phyloP scores from a whole-genome alignment of 1,140 invertebrate species.

The Lasaia peninsularis region DNA sequence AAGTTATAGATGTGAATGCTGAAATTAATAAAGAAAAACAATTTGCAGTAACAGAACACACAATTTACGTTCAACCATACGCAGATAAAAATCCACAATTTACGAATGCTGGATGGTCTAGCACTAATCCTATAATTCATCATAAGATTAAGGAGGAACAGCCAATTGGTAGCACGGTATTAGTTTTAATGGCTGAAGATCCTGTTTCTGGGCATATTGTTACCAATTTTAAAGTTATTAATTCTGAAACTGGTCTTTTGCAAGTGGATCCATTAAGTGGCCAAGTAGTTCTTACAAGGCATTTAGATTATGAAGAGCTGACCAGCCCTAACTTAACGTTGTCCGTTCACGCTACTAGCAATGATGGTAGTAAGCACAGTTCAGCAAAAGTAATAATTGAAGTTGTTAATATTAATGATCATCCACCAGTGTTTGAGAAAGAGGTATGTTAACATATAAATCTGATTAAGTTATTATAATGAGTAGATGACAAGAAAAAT shows the following conservation, averaged over 20 bases:
- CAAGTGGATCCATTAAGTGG: constrained; percentile 83
- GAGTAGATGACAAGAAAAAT: neutral
- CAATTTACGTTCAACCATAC: constrained; percentile 88
- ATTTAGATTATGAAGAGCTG: constrained; percentile 86
- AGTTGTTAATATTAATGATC: constrained; percentile 88
- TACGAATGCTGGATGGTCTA: constrained; percentile 82
- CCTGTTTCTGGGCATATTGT: constrained; percentile 82
- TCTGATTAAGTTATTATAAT: neutral
- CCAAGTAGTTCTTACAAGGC: constrained; percentile 83
- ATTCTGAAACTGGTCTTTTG: constrained; percentile 69
- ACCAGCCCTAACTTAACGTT: constrained; percentile 82
- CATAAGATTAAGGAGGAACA: constrained; percentile 87
- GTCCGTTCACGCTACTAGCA: constrained; percentile 84
- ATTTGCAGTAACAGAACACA: constrained; percentile 82
- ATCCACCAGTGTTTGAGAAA: constrained; percentile 85
- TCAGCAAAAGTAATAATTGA: constrained; percentile 84
- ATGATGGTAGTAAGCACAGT: constrained; percentile 82
- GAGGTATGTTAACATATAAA: constrained; percentile 55
- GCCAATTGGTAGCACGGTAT: constrained; percentile 85
- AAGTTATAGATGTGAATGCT: constrained; percentile 85
- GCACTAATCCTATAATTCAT: constrained; percentile 81
- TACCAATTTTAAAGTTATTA: constrained; percentile 79
- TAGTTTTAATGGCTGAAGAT: constrained; percentile 86
- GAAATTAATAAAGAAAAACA: constrained; percentile 82
- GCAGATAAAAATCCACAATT: constrained; percentile 89